phyloP scores from a whole-genome alignment of 2,113 vertebrate genomes.

The Amblyornis subalaris region DNA sequence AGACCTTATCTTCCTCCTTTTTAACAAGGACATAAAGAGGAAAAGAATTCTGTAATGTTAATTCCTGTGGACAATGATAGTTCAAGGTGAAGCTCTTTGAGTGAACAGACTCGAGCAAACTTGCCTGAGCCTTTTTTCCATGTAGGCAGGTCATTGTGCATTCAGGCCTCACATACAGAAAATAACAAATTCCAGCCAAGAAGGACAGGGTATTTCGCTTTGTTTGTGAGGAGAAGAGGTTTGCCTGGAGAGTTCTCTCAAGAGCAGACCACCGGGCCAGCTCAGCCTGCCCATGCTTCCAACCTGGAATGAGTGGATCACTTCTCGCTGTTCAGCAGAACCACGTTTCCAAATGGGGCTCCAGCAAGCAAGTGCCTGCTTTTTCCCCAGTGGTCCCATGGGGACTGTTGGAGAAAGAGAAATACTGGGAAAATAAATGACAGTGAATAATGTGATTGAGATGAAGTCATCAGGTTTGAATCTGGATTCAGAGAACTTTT shows the following conservation, averaged over 20 bases:
- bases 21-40: not conserved
- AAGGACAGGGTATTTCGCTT: not conserved
- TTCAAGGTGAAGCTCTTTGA: not conserved
- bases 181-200: not conserved
- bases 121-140: not conserved
- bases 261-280: not conserved
- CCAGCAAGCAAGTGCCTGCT: not conserved
- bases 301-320: not conserved
- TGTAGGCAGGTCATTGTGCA: not conserved
- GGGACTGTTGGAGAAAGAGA: not conserved
- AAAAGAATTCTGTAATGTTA: not conserved
- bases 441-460: not conserved
- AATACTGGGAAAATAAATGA: not conserved
- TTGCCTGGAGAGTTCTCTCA: not conserved
- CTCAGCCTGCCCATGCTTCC: not conserved
- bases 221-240: not conserved
- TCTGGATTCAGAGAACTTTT: not conserved
- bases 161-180: not conserved
- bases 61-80: not conserved
- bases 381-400: not conserved
- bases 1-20: not conserved
- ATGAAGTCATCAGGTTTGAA: not conserved
- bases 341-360: accelerated
- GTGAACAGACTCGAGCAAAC: not conserved
- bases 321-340: not conserved